Evolutionary conservation across 2,888 invertebrate genomes (phyloP).

Genomic region (Bugula neritina): DNA sequence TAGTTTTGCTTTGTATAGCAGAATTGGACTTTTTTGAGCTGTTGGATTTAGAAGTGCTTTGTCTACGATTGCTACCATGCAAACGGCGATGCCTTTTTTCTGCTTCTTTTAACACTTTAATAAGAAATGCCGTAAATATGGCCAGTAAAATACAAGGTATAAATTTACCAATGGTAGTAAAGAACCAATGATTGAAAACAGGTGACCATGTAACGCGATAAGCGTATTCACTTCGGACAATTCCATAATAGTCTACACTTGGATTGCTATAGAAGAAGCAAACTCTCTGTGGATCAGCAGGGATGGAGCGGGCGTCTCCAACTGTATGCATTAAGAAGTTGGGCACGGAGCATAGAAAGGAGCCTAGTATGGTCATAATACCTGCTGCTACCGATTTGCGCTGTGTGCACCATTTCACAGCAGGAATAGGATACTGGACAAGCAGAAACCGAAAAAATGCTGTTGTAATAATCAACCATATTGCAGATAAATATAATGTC

Average conservation of each 20-base stretch:
- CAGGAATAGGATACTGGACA: slow-evolving; percentile 23
- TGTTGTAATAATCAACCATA: slow-evolving; percentile 22
- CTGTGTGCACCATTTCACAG: slow-evolving; percentile 23
- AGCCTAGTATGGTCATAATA: not conserved
- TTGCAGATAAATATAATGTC: not conserved
- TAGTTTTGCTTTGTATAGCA: not conserved
- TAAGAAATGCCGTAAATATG: slow-evolving; percentile 8
- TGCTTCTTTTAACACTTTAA: slow-evolving; percentile 4
- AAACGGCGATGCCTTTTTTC: not conserved
- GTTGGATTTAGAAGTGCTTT: not conserved
- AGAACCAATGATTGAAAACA: slow-evolving; percentile 13
- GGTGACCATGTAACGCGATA: not conserved
- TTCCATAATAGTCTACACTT: not conserved
- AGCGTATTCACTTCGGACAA: not conserved
- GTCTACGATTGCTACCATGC: not conserved
- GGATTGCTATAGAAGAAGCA: not conserved
- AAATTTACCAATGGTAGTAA: slow-evolving; percentile 5
- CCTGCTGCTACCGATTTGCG: not conserved
- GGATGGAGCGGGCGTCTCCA: not conserved
- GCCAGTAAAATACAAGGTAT: slow-evolving; percentile 24
- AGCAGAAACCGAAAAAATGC: slow-evolving; percentile 16
- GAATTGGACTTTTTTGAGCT: not conserved
- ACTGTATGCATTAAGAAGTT: not conserved
- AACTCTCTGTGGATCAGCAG: not conserved
- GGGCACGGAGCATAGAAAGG: not conserved